Percentiles rank a stretch among this genome's conserved stretches.
Conservation (phyloP, 2,113 vertebrate species). For the zebrafish (Danio rerio) region GRCz12tu NC_133187.1:4674001-4674500, state of each 20-base stretch:
- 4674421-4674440: constrained; percentile 46
- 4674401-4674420: not conserved
- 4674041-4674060: constrained; percentile 28
- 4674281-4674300: constrained; percentile 39
- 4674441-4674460: not conserved
- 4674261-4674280: constrained; percentile 9
- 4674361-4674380: not conserved
- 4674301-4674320: not conserved
- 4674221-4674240: not conserved
- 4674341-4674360: not conserved
- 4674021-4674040: not conserved
- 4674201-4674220: too few relatives aligned
- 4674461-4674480: not conserved
- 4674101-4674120: not conserved
- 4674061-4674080: not conserved
- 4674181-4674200: not conserved
- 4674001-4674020: not conserved
- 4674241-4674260: not conserved
- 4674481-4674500: not conserved
- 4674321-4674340: not conserved
- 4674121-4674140: not conserved
- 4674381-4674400: not conserved
- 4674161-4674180: not conserved
- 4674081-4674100: not conserved
- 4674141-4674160: not conserved